Evolutionary conservation across 2,888 invertebrate genomes (phyloP), one percentile per base, ranked within the genome.

Genomic region (Seira ritae): DNA sequence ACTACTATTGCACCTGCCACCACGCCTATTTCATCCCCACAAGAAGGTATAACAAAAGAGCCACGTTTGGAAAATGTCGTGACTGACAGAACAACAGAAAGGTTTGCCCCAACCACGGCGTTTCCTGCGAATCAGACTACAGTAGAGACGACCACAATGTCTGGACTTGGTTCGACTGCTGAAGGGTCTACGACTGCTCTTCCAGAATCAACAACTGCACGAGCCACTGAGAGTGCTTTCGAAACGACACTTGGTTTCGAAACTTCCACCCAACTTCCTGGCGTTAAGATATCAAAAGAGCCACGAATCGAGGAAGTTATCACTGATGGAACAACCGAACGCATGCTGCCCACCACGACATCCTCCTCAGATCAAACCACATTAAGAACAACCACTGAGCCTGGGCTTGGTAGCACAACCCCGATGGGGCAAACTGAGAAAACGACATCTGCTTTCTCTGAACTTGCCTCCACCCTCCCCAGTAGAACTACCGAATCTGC

Each of bases 401-500:
- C 31, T 8, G 3, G 8, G 8, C 1, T 67, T 42, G 50, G 17
- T n/a, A 31, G 20, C 6, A 15, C 72, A 55, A 55, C 72, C 8
- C 2, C 8, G 8, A 8, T 31, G 31, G 31, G 31, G 31, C 31
- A 31, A 31, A 31, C 31, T 31, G 31, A 31, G 31, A 31, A 31
- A 31, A 31, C 31, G 3, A 31, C 31, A 8, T 31, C 31, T 8
- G 31, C 31, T 31, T 31, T 31, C 31, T 31, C 31, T 31, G 31
- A 31, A 31, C 2, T 31, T 4, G 8, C 8, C 31, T 4, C 31
- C 2, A 31, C 22, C 23, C 19, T 65, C 19, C 46, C 74, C 42
- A 70, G 65, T 65, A 69, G 66, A 67, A 75, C 71, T 1, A 75
- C 75, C 0, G 75, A 74, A 69, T 24, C 75, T 65, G 42, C 19